Base-by-base conservation (phyloP, 2,888 invertebrate genomes). In the Congeria kusceri region DNA sequence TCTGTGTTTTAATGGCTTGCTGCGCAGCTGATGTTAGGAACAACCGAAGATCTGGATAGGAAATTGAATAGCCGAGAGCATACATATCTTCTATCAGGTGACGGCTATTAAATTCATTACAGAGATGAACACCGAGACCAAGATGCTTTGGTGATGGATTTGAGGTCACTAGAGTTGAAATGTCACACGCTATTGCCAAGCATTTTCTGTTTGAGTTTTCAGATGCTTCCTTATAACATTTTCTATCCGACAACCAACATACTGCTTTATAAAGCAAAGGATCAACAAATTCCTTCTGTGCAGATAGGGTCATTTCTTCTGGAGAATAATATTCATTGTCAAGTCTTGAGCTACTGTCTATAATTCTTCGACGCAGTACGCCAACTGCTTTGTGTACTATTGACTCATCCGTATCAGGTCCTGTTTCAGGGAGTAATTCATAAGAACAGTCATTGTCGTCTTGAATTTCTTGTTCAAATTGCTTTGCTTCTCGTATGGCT, bases 101-200 rank as follows among this genome's bases (percentile, higher is more conserved):
- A 4, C 44, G 0, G 28, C 46, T 57, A 4, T 27, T n/a, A 11
- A 46, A 68, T 15, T 64, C 47, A 49, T 64, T 47, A 56, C 25
- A 27, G 18, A 66, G 28, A 23, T 66, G 66, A 18, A 67, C 23
- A n/a, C n/a, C 57, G 18, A 57, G 57, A 23, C 67, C 67, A 3
- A 67, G 56, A 29, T 67, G 67, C 39, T 67, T 67, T 67, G 67
- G 67, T 57, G 67, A 67, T 23, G 39, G 56, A 29, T 27, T 56
- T 25, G 57, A 56, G 23, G 67, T 67, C 13, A 58, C 67, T 29
- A 58, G 25, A n/a, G 18, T 32, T 23, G 57, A 57, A 29, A 67
- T n/a, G 44, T 56, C 67, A 39, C 67, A 29, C 11, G 67, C 57
- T 7, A 67, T 11, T 20, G 56, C 39, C 13, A 57, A 18, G 23